A percentile compares a stretch with the other conserved stretches of the same genome.
phyloP scores from a whole-genome alignment of 2,797 vertebrate genomes.

The Sphenopsis melanotis region DNA sequence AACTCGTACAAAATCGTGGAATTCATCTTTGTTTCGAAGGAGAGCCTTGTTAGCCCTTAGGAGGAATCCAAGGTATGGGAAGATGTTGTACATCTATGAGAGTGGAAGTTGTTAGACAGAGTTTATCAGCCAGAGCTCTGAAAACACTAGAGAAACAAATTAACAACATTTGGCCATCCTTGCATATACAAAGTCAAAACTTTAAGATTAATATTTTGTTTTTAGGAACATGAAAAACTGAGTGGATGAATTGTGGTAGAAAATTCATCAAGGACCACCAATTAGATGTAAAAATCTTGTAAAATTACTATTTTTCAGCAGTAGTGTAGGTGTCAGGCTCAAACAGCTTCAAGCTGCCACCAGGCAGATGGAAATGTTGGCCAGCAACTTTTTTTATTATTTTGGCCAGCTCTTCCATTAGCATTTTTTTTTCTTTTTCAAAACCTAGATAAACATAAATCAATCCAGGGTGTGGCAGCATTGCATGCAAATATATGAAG shows the following conservation, averaged over 20 bases:
- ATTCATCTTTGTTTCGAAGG: slow-evolving; percentile 38
- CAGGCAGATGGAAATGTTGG: background rate
- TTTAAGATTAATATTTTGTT: background rate
- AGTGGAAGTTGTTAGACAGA: background rate
- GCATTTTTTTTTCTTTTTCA: background rate
- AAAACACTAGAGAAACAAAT: background rate
- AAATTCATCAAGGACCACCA: background rate
- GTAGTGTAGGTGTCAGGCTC: background rate
- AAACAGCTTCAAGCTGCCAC: background rate
- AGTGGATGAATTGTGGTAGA: background rate
- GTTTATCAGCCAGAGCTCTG: background rate
- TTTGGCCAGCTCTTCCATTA: background rate
- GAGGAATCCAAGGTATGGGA: slow-evolving; percentile 52
- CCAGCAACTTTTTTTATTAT: background rate
- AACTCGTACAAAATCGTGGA: background rate
- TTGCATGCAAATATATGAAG: background rate
- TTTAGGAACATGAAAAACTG: background rate
- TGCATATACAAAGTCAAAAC: background rate
- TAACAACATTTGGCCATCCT: background rate
- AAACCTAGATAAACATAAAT: background rate
- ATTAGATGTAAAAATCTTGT: background rate
- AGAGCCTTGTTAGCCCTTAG: slow-evolving; percentile 48
- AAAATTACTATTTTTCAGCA: background rate
- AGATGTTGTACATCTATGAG: slow-evolving; percentile 61
- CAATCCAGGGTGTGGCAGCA: background rate